phyloP scores from a whole-genome alignment of 2,797 vertebrate species.

The Phoxinus dragarum region DNA sequence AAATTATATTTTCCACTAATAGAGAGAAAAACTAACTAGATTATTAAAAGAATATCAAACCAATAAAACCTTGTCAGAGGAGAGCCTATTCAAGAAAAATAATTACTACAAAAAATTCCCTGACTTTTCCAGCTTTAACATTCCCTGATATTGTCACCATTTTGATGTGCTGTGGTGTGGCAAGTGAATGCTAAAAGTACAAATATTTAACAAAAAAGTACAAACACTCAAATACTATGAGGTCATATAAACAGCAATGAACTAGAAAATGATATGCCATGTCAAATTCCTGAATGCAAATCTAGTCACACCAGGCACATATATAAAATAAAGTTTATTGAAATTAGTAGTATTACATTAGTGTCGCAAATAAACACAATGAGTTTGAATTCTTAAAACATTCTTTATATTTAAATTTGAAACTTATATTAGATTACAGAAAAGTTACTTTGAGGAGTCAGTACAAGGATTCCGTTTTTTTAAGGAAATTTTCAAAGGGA shows the following conservation, averaged over 20 bases:
- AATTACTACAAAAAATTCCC: background rate
- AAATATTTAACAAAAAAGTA: background rate
- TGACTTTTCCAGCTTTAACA: background rate
- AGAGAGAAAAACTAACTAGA: background rate
- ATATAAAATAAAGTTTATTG: conserved; percentile 64
- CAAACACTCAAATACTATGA: background rate
- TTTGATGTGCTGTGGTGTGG: background rate
- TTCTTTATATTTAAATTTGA: conserved; percentile 99
- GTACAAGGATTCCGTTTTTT: conserved; percentile 76
- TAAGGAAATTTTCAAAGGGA: conserved; percentile 90
- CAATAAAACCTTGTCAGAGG: background rate
- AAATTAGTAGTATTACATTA: conserved; percentile 62
- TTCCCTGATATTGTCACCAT: background rate
- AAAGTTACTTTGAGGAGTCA: conserved; percentile 93
- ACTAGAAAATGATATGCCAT: background rate
- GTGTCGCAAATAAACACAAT: conserved; percentile 65
- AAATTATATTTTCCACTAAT: background rate
- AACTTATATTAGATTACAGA: conserved; percentile 99
- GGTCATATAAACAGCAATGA: background rate
- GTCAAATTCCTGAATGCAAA: conserved; percentile 18
- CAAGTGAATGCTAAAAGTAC: background rate
- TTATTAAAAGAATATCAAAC: background rate
- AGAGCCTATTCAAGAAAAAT: background rate
- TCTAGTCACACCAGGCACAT: conserved; percentile 48
- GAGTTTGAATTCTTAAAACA: conserved; percentile 95